Evolutionary conservation across 2,888 invertebrate genomes (phyloP).

Genomic region (Mythimna albipuncta): DNA sequence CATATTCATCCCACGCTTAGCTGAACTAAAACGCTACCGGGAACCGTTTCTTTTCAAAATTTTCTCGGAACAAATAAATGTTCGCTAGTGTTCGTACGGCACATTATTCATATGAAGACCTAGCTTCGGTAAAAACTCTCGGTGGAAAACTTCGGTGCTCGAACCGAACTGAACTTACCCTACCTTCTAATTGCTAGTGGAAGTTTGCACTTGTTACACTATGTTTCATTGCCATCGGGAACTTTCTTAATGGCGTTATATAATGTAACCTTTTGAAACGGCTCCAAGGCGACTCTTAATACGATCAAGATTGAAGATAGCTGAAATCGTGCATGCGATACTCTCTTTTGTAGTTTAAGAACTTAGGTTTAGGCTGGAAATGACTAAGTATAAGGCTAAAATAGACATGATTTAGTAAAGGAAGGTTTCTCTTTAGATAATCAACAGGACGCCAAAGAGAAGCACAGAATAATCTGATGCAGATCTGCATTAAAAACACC

Average conservation of each 20-base stretch:
- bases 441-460: neutral
- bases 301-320: conserved; percentile 62
- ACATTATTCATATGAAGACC: conserved; percentile 74
- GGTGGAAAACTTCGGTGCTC: conserved; percentile 56
- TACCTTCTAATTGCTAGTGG: conserved; percentile 60
- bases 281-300: conserved; percentile 47
- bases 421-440: conserved; percentile 18
- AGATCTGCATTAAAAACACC: neutral
- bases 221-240: conserved; percentile 67
- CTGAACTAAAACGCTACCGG: conserved; percentile 45
- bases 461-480: neutral
- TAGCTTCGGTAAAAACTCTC: conserved; percentile 63
- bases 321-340: conserved; percentile 55
- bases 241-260: conserved; percentile 66
- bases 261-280: conserved; percentile 62
- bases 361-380: conserved; percentile 31
- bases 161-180: conserved; percentile 57
- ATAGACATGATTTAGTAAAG: neutral
- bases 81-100: conserved; percentile 65
- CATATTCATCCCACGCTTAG: conserved; percentile 43
- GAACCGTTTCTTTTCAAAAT: conserved; percentile 61
- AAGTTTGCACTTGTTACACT: conserved; percentile 60
- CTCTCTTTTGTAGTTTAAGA: conserved; percentile 42
- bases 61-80: conserved; percentile 64
- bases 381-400: conserved; percentile 13